phyloP scores from a whole-genome alignment of 2,888 invertebrate genomes.

The Lasioglossum pauxillum region DNA sequence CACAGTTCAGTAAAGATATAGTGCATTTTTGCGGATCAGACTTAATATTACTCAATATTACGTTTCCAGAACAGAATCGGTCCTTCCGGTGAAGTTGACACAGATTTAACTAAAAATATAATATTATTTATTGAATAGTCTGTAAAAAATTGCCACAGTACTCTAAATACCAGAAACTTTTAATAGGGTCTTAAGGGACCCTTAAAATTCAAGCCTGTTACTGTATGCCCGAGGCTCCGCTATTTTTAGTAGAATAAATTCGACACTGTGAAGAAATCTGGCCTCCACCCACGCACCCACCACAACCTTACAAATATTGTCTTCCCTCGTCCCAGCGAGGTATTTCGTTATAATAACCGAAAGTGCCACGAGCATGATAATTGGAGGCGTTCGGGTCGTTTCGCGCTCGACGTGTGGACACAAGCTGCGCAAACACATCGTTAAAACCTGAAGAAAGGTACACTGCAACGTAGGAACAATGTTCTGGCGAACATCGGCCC shows the following conservation, averaged over 20 bases:
- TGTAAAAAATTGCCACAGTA: no score
- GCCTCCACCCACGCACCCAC: background rate
- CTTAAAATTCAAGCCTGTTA: no score
- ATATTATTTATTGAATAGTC: no score
- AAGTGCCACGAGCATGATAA: background rate
- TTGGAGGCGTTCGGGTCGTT: background rate
- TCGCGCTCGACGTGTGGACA: background rate
- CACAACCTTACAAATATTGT: background rate
- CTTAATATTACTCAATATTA: no score
- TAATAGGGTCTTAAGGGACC: no score
- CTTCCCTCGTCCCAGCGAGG: background rate
- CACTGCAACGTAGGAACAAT: background rate
- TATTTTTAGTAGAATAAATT: background rate
- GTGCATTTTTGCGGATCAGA: no score
- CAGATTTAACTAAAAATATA: no score
- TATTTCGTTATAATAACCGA: background rate
- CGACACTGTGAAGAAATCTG: background rate
- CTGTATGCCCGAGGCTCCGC: no score
- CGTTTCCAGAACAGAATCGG: no score
- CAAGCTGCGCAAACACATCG: background rate
- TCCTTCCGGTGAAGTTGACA: no score
- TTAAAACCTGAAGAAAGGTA: constrained; percentile 17
- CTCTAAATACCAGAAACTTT: no score
- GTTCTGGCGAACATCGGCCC: background rate
- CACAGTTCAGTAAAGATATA: no score